A percentile compares a stretch with the other conserved stretches of the same genome.
Evolutionary conservation across 2,113 vertebrate genomes (phyloP).

Genomic region (Actenoides lindsayi): DNA sequence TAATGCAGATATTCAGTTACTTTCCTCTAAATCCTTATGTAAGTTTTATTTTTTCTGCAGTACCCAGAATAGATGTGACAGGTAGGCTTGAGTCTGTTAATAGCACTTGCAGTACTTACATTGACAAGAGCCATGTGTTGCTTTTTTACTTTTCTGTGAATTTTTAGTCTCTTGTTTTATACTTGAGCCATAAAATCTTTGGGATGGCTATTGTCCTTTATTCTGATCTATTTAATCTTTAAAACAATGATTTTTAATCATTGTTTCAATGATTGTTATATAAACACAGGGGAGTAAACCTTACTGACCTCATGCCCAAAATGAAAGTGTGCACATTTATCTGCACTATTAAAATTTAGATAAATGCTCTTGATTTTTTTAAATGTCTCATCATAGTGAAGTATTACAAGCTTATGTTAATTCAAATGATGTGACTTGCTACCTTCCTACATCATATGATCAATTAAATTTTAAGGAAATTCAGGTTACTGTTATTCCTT

Average conservation of each 20-base stretch:
- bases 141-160: background rate
- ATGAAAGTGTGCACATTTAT: background rate
- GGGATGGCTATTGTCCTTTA: background rate
- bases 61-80: background rate
- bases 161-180: background rate
- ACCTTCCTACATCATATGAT: background rate
- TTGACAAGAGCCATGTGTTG: background rate
- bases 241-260: background rate
- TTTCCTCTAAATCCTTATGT: background rate
- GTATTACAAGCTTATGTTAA: background rate
- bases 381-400: background rate
- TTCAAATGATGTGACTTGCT: background rate
- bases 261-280: background rate
- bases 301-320: background rate
- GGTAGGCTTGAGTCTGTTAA: background rate
- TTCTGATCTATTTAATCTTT: background rate
- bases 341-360: background rate
- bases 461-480: background rate
- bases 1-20: background rate
- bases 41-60: background rate
- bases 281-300: background rate
- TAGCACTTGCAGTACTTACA: background rate
- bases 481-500: background rate
- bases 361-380: background rate
- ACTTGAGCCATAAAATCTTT: background rate